Conservation (phyloP, 2,888 invertebrate genomes). For the Orgyia antiqua region DNA sequence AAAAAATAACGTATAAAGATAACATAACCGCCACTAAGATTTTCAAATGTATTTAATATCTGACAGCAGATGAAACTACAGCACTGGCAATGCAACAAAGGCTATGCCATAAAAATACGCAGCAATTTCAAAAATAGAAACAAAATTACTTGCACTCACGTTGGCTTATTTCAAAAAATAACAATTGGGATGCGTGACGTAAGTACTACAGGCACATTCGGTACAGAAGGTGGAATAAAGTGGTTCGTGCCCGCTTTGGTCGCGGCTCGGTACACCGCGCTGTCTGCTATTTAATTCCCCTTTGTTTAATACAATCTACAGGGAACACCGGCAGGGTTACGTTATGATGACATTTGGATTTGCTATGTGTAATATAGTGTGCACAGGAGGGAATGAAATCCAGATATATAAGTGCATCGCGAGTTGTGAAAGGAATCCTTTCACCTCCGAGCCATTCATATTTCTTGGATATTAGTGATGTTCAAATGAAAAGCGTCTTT, state of each 20-base stretch:
- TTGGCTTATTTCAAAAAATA: constrained; percentile 27
- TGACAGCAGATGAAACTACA: constrained; percentile 18
- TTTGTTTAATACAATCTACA: constrained; percentile 63
- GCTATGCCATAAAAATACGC: constrained; percentile 14
- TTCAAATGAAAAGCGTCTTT: constrained; percentile 41
- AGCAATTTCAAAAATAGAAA: constrained; percentile 27
- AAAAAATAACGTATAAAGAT: too few species aligned
- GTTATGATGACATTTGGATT: constrained; percentile 56
- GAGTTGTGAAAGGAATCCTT: constrained; percentile 35
- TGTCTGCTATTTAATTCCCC: constrained; percentile 59
- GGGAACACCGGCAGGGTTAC: constrained; percentile 48
- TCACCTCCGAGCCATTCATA: constrained; percentile 31
- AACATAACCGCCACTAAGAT: constrained; percentile 18
- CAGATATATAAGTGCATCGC: constrained; percentile 55
- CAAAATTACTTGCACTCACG: constrained; percentile 27
- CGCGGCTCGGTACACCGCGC: constrained; percentile 49
- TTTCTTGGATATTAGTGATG: constrained; percentile 47
- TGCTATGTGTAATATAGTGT: constrained; percentile 44
- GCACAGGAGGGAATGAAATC: constrained; percentile 44
- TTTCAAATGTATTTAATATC: constrained; percentile 12
- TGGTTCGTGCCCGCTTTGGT: constrained; percentile 43
- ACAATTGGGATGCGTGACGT: constrained; percentile 31
- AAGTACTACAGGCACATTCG: constrained; percentile 29
- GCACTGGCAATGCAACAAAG: constrained; percentile 19
- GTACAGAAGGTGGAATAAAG: constrained; percentile 40